phyloP scores from a whole-genome alignment of 1,140 invertebrate species.

The Drosophila mayri region DNA sequence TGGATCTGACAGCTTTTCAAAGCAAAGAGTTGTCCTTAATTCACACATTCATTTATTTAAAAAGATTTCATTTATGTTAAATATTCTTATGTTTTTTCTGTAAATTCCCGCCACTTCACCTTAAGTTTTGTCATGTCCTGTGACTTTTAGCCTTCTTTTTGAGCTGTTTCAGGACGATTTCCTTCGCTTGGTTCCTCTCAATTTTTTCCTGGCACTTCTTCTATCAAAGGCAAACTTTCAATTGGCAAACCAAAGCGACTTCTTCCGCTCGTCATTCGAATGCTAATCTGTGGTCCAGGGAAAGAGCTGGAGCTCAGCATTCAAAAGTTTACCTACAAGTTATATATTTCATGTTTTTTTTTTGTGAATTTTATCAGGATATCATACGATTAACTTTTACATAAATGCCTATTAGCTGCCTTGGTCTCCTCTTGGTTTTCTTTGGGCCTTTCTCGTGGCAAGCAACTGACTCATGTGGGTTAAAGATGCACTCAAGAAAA shows the following conservation, averaged over 20 bases:
- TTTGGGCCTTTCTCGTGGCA: not conserved
- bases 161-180: conserved; percentile 14
- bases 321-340: conserved; percentile 35
- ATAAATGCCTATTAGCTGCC: conserved; percentile 57
- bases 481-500: conserved; percentile 11
- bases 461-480: conserved; percentile 9
- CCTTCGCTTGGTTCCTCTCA: not conserved
- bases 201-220: conserved; percentile 9
- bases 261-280: conserved; percentile 18
- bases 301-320: conserved; percentile 12
- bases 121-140: not conserved
- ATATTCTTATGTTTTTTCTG: not conserved
- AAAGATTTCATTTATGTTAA: not conserved
- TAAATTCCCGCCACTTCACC: not conserved
- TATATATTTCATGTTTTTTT: conserved; percentile 5
- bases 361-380: conserved; percentile 54
- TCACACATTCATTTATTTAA: not conserved
- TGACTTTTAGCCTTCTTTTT: not conserved
- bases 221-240: conserved; percentile 41
- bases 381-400: conserved; percentile 60
- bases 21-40: not conserved
- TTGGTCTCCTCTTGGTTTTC: not conserved
- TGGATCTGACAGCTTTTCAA: too few relatives aligned
- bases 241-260: conserved; percentile 23
- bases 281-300: conserved; percentile 27